Base-by-base conservation (phyloP, 2,797 vertebrate species). In the Pempheris klunzingeri region DNA sequence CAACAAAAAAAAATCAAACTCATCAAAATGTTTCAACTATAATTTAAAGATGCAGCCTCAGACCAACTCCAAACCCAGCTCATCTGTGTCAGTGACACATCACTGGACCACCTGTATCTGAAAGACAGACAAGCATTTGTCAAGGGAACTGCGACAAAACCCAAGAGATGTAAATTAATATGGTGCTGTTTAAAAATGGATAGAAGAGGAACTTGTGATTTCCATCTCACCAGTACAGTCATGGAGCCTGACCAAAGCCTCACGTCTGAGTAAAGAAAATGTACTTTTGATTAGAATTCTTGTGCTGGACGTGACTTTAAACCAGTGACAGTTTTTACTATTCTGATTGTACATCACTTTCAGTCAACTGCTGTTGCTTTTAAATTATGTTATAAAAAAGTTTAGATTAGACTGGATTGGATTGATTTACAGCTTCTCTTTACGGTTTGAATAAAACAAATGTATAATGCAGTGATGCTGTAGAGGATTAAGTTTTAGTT, bases 201-300 rank as follows among this genome's bases (percentile, higher is more conserved):
- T 1, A 30, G 5, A 30, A 9, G 20, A 68, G 22, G 58, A 43
- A 69, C 24, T 11, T n/a, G 5, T 5, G 8, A 5, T 0, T 32
- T 46, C 30, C 4, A 59, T 52, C 61, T 77, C 36, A 79, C 78
- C 73, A 15, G 1, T 54, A 38, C 11, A 30, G 43, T 54, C 52
- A 4, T 0, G 0, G 1, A 53, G 43, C 12, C 9, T 53, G 38
- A 71, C 24, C 39, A 6, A 67, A 49, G n/a, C 7, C 10, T 26
- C 14, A 7, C 3, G 22, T 58, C 55, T 75, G 36, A 36, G 18
- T 12, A 46, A 58, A 54, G n/a, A 47, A 74, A 70, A 15, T 10
- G 7, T 9, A 28, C 10, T 2, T 8, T 13, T 22, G 34, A 38
- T 50, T 36, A 36, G 10, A 43, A 46, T 1, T 20, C 60, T 38